Percentiles rank a stretch among this genome's conserved stretches.
phyloP scores from a whole-genome alignment of 2,888 invertebrate species.

The Drosophila multiciliata region DNA sequence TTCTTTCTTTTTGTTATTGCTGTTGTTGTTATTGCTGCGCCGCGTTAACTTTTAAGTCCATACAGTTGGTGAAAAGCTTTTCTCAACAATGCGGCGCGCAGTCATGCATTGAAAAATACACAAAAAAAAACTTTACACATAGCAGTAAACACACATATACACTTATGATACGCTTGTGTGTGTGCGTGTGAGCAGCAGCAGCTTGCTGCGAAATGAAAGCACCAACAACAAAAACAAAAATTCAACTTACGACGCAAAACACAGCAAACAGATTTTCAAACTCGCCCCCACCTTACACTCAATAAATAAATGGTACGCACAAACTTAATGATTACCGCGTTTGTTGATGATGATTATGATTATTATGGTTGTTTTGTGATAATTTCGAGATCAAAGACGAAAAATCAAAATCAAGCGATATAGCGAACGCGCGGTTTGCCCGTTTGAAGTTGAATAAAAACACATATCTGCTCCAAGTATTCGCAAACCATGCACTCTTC shows the following conservation, averaged over 20 bases:
- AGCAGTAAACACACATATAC: slow-evolving; percentile 48
- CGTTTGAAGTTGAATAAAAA: slow-evolving; percentile 77
- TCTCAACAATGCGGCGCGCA: slow-evolving; percentile 67
- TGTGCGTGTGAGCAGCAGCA: slow-evolving; percentile 23
- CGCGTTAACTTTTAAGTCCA: slow-evolving; percentile 58
- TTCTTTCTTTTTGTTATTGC: slow-evolving; percentile 43
- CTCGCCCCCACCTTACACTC: neutral
- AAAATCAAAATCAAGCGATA: slow-evolving; percentile 61
- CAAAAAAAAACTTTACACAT: slow-evolving; percentile 38
- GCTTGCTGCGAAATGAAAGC: slow-evolving; percentile 76
- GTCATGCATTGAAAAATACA: slow-evolving; percentile 66
- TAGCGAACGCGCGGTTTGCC: slow-evolving; percentile 75
- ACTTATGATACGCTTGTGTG: slow-evolving; percentile 4
- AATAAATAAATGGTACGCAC: slow-evolving; percentile 13
- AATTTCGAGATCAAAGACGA: slow-evolving; percentile 53
- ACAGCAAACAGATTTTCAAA: slow-evolving; percentile 40
- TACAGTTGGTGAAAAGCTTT: slow-evolving; percentile 66
- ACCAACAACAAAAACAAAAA: slow-evolving; percentile 56
- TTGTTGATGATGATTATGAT: slow-evolving; percentile 20
- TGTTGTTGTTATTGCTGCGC: slow-evolving; percentile 54
- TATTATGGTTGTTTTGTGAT: slow-evolving; percentile 36
- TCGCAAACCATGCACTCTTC: slow-evolving; percentile 54
- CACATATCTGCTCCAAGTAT: slow-evolving; percentile 61
- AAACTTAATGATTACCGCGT: slow-evolving; percentile 21
- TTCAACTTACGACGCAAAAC: slow-evolving; percentile 63